A percentile compares a stretch with the other conserved stretches of the same genome.
phyloP scores from a whole-genome alignment of 2,797 vertebrate genomes.

The Ambastaia sidthimunki region DNA sequence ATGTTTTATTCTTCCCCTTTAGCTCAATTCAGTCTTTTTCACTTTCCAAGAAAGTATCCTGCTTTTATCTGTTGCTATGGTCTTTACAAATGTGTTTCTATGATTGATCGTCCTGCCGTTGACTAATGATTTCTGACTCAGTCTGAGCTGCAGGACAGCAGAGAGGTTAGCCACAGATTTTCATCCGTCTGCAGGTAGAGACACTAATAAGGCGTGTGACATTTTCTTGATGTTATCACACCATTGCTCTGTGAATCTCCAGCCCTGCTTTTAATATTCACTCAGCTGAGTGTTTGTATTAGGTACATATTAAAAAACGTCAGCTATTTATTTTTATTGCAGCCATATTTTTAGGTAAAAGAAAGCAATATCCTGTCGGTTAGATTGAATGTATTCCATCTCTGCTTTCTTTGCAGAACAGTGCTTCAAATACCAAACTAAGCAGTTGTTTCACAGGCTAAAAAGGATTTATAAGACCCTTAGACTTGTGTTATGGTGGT shows the following conservation, averaged over 20 bases:
- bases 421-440: not conserved
- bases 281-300: slow-evolving; percentile 21
- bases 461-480: too few species aligned
- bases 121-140: slow-evolving; percentile 68
- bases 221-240: slow-evolving; percentile 74
- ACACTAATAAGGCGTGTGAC: slow-evolving; percentile 79
- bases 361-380: slow-evolving; percentile 14
- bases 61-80: not conserved
- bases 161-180: slow-evolving; percentile 73
- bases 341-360: slow-evolving; percentile 4
- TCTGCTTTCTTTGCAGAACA: not conserved
- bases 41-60: not conserved
- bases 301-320: not conserved
- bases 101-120: slow-evolving; percentile 71
- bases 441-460: slow-evolving; percentile 9
- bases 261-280: slow-evolving; percentile 15
- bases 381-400: slow-evolving; percentile 6
- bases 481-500: not conserved
- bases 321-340: not conserved
- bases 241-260: slow-evolving; percentile 41
- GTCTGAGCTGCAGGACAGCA: slow-evolving; percentile 69
- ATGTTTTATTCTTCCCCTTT: not conserved
- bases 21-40: not conserved
- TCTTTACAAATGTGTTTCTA: slow-evolving; percentile 51
- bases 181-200: slow-evolving; percentile 67